Conservation (phyloP, 2,888 invertebrate species). For the Luperina testacea region DNA sequence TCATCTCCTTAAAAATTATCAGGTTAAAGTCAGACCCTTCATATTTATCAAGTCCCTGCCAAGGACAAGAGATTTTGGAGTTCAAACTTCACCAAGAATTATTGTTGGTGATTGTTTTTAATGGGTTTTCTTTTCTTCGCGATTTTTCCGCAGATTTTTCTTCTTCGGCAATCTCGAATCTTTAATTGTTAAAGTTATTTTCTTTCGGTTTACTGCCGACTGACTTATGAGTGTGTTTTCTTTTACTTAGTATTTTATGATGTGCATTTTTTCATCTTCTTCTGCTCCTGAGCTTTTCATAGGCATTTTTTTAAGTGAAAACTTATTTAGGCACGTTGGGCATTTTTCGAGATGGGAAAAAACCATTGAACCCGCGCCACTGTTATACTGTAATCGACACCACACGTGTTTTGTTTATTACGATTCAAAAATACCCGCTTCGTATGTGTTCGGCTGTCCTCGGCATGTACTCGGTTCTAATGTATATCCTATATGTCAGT, state of each 20-base stretch:
- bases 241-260: not conserved
- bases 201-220: conserved; percentile 5
- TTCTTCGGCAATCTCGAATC: conserved; percentile 39
- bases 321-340: too few relatives aligned
- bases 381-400: too few relatives aligned
- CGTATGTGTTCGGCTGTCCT: too few relatives aligned
- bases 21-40: conserved; percentile 33
- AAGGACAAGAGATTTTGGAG: conserved; percentile 70
- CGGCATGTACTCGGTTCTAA: too few relatives aligned
- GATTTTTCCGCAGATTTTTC: conserved; percentile 41
- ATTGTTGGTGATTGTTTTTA: conserved; percentile 84
- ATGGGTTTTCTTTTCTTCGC: conserved; percentile 77
- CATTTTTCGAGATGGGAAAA: too few relatives aligned
- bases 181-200: conserved; percentile 61
- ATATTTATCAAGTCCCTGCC: conserved; percentile 75
- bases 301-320: too few relatives aligned
- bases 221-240: conserved; percentile 25
- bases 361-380: too few relatives aligned
- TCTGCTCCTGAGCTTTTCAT: not conserved
- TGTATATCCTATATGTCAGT: too few relatives aligned
- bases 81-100: conserved; percentile 70
- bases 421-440: too few relatives aligned
- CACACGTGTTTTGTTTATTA: too few relatives aligned
- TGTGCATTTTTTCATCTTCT: not conserved
- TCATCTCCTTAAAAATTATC: conserved; percentile 3